phyloP scores from a whole-genome alignment of 2,888 invertebrate genomes.

The Idaea dimidiata region DNA sequence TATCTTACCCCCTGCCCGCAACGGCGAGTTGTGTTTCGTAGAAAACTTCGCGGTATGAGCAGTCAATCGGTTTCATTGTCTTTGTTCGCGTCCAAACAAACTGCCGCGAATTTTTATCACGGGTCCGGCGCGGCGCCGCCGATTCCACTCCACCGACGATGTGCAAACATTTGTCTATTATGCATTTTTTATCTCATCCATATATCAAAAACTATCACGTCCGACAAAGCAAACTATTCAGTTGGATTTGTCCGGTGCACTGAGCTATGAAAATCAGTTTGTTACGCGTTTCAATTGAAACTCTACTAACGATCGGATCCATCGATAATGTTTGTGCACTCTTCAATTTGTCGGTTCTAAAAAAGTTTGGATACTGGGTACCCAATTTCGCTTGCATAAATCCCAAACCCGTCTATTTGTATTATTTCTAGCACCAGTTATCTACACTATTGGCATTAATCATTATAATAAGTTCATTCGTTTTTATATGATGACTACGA shows the following conservation, averaged over 20 bases:
- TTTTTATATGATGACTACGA: too few species aligned
- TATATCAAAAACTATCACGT: slow-evolving; percentile 58
- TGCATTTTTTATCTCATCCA: slow-evolving; percentile 54
- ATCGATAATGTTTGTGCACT: slow-evolving; percentile 2
- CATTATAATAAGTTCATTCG: too few species aligned
- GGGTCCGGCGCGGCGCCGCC: slow-evolving; percentile 28
- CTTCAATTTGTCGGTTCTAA: not conserved
- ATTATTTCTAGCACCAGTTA: too few species aligned
- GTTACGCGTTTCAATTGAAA: slow-evolving; percentile 36
- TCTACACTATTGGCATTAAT: too few species aligned
- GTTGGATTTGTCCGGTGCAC: slow-evolving; percentile 50
- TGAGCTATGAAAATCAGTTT: slow-evolving; percentile 51
- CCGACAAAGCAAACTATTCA: slow-evolving; percentile 55
- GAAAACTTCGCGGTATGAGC: too few species aligned
- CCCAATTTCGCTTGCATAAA: too few species aligned
- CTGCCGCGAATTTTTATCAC: slow-evolving; percentile 54
- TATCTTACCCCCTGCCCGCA: too few species aligned
- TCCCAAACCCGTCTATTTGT: too few species aligned
- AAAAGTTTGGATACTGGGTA: not conserved
- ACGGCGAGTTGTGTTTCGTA: too few species aligned
- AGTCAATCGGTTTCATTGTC: too few species aligned
- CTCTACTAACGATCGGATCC: slow-evolving; percentile 8
- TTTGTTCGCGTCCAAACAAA: slow-evolving; percentile 49
- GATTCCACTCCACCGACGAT: slow-evolving; percentile 40
- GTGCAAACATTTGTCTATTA: slow-evolving; percentile 57